phyloP scores from a whole-genome alignment of 2,888 invertebrate genomes.

The Zootermopsis nevadensis region DNA sequence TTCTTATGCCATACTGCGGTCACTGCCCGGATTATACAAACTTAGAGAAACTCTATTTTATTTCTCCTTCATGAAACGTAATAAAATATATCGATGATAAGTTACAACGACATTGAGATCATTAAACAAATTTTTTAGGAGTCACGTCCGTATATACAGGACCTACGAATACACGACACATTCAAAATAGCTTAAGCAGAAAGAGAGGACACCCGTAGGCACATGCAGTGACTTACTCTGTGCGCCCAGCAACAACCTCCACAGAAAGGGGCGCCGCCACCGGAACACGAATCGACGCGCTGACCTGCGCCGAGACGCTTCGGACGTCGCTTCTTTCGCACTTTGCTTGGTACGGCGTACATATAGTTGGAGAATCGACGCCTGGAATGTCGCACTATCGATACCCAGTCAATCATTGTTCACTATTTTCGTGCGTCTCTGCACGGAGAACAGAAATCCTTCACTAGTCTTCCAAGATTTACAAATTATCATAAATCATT shows the following conservation, averaged over 20 bases:
- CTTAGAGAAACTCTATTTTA: too few relatives aligned
- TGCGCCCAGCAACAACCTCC: constrained; percentile 64
- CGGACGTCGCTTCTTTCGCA: constrained; percentile 69
- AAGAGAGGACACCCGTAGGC: neutral
- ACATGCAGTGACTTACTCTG: constrained; percentile 53
- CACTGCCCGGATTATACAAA: too few relatives aligned
- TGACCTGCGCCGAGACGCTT: constrained; percentile 53
- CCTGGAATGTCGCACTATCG: constrained; percentile 77
- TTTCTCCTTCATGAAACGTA: too few relatives aligned
- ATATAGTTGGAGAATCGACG: constrained; percentile 78
- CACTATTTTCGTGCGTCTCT: neutral
- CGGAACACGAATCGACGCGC: neutral
- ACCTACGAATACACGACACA: too few relatives aligned
- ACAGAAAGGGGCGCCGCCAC: constrained; percentile 52
- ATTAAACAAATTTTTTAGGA: too few relatives aligned
- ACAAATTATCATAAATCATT: neutral
- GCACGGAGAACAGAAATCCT: neutral
- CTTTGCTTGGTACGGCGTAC: constrained; percentile 73
- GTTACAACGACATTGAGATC: too few relatives aligned
- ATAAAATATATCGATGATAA: too few relatives aligned
- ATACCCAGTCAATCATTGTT: constrained; percentile 81
- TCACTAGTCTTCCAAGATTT: neutral
- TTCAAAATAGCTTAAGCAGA: neutral
- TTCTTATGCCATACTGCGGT: too few relatives aligned
- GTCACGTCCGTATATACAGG: too few relatives aligned